Percentiles rank a stretch among this genome's conserved stretches.
phyloP scores from a whole-genome alignment of 2,113 vertebrate genomes.

The Bagarius yarrelli region DNA sequence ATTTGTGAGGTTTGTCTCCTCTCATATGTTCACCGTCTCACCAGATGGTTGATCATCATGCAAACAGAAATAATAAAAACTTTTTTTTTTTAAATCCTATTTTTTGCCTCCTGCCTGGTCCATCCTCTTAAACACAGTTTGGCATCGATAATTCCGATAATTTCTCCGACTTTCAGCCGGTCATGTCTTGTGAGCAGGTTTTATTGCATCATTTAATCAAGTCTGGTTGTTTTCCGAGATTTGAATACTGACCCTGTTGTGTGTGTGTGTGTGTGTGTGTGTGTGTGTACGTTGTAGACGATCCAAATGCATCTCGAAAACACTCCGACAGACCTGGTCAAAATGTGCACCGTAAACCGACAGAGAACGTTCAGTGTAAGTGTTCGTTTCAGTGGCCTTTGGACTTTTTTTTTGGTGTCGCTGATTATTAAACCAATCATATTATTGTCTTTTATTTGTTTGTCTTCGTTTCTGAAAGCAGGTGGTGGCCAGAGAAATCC shows the following conservation, averaged over 20 bases:
- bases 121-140: background rate
- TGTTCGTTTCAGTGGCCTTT: background rate
- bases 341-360: constrained; percentile 31
- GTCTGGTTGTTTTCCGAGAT: background rate
- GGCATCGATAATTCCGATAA: background rate
- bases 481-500: constrained; percentile 54
- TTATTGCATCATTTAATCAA: background rate
- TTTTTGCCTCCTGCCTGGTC: background rate
- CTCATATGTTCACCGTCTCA: background rate
- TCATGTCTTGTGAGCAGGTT: background rate
- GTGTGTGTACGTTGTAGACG: constrained; percentile 22
- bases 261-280: constrained; percentile 15
- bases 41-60: background rate
- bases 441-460: background rate
- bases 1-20: background rate
- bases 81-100: background rate
- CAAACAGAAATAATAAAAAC: constrained; percentile 6
- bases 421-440: background rate
- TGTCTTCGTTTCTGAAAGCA: constrained; percentile 26
- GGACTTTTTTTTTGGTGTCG: background rate
- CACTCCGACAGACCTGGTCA: constrained; percentile 26
- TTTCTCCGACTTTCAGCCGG: background rate
- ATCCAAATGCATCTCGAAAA: constrained; percentile 12
- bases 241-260: constrained; percentile 7
- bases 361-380: constrained; percentile 57